Conservation (phyloP, 2,888 invertebrate species). For the Tortricodes alternella region DNA sequence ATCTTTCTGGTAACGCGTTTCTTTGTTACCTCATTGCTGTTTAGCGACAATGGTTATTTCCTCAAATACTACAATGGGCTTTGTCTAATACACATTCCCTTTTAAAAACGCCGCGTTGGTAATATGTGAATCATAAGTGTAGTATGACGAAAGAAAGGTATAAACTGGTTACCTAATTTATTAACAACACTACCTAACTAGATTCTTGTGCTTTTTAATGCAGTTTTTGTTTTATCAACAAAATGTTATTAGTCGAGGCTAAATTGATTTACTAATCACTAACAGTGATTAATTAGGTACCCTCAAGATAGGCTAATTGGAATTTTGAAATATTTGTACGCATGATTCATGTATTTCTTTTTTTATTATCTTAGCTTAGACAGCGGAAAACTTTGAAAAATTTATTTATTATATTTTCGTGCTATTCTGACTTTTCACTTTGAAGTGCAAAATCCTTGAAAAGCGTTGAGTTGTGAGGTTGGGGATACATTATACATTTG, state of each 20-base stretch:
- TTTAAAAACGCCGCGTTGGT: slow-evolving; percentile 38
- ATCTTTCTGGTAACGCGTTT: slow-evolving; percentile 60
- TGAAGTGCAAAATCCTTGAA: too few relatives aligned
- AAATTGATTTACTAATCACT: slow-evolving; percentile 7
- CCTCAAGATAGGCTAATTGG: not conserved
- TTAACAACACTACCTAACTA: not conserved
- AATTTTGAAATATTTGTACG: slow-evolving; percentile 1
- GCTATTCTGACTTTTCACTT: too few relatives aligned
- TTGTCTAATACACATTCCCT: slow-evolving; percentile 58
- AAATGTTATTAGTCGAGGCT: not conserved
- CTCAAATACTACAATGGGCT: slow-evolving; percentile 62
- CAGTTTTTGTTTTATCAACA: not conserved
- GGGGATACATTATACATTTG: too few relatives aligned
- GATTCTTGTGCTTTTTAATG: not conserved
- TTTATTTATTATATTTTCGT: too few relatives aligned
- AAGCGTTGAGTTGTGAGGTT: too few relatives aligned
- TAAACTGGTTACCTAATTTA: not conserved
- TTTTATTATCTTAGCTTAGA: too few relatives aligned
- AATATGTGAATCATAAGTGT: slow-evolving; percentile 50
- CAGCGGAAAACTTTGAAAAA: too few relatives aligned
- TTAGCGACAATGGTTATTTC: slow-evolving; percentile 60
- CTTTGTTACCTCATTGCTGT: slow-evolving; percentile 60
- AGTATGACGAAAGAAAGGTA: slow-evolving; percentile 39
- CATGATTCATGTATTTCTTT: slow-evolving; percentile 7
- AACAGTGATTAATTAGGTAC: slow-evolving; percentile 9